Evolutionary conservation across 1,140 invertebrate species (phyloP).

Genomic region (Listronotus bonariensis): DNA sequence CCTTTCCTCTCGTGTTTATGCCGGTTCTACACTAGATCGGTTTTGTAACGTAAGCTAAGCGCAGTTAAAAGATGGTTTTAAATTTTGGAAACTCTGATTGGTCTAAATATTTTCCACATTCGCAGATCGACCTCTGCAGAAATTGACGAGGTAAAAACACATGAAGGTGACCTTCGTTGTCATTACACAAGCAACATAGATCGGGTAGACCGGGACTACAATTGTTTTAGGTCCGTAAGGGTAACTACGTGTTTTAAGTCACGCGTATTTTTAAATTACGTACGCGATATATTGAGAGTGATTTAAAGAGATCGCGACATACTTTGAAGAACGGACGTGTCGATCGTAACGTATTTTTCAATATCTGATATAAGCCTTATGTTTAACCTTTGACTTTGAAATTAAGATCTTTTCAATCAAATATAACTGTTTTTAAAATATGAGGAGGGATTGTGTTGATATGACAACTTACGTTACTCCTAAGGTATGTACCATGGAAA

Average conservation of each 20-base stretch:
- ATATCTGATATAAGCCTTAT: too few relatives aligned
- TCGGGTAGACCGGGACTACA: not conserved
- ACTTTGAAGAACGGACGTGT: too few relatives aligned
- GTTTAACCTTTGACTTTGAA: too few relatives aligned
- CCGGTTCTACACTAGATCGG: not conserved
- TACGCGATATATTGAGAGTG: too few relatives aligned
- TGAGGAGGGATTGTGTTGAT: slow-evolving; percentile 25
- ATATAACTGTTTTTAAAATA: not conserved
- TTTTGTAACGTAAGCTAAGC: not conserved
- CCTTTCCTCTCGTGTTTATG: not conserved
- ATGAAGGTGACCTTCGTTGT: slow-evolving; percentile 19
- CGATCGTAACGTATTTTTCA: too few relatives aligned
- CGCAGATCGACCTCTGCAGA: not conserved
- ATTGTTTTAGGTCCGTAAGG: not conserved
- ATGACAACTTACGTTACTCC: slow-evolving; percentile 16
- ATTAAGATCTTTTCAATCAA: too few relatives aligned
- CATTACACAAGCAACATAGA: not conserved
- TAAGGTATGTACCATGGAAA: slow-evolving; percentile 10
- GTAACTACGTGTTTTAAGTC: not conserved
- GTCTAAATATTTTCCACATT: too few relatives aligned
- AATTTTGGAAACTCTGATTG: too few relatives aligned
- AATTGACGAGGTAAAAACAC: not conserved
- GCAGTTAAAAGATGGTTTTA: not conserved
- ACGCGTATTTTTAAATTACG: not conserved
- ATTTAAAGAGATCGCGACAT: too few relatives aligned